Evolutionary conservation across 1,140 invertebrate genomes (phyloP).

Genomic region (Bombus sylvicola): DNA sequence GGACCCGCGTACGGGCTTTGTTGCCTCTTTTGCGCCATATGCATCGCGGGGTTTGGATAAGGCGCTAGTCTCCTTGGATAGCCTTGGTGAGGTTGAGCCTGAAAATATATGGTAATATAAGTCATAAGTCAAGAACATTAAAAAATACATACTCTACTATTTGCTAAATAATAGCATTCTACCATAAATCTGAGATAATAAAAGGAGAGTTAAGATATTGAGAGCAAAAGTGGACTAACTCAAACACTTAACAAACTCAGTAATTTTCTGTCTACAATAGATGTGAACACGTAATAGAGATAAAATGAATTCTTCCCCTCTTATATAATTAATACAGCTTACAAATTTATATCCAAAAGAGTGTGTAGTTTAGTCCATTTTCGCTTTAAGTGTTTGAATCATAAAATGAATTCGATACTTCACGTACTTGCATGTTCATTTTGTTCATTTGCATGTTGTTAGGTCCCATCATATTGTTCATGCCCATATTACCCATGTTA

Average conservation of each 20-base stretch:
- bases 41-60: constrained; percentile 91
- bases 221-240: no score
- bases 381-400: neutral
- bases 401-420: neutral
- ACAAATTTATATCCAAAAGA: no score
- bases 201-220: no score
- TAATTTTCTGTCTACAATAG: no score
- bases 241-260: no score
- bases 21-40: constrained; percentile 90
- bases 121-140: neutral
- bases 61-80: constrained; percentile 88
- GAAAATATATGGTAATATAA: neutral
- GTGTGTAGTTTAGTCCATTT: neutral
- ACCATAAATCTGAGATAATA: neutral
- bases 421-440: constrained; percentile 85
- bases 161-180: neutral
- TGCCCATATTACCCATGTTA: constrained; percentile 86
- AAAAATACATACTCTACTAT: neutral
- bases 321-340: no score
- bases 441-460: constrained; percentile 83
- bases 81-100: constrained; percentile 73
- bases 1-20: constrained; percentile 71
- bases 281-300: no score
- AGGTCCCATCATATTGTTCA: constrained; percentile 86
- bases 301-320: no score